A percentile compares a stretch with the other conserved stretches of the same genome.
These are phyloP conservation scores for Apodemus speciosus DNA, from an alignment of 2,113 vertebrate species.

Conservation along the genomic window DNA sequence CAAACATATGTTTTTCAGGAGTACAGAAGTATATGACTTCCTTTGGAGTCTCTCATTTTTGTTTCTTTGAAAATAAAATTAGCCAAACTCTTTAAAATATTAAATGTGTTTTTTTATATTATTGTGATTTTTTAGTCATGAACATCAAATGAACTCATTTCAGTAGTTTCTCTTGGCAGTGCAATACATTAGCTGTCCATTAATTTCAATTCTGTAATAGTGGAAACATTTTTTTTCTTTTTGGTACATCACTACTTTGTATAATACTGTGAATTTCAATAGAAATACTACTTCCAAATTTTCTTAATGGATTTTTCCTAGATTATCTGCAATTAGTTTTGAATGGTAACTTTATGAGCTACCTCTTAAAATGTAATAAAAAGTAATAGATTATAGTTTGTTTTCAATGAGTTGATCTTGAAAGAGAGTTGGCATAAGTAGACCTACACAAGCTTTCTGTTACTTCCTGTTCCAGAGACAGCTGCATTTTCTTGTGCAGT, in stretches of 20 bases:
- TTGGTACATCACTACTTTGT: slow-evolving; percentile 12
- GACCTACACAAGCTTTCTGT: background rate
- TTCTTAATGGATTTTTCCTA: slow-evolving; percentile 68
- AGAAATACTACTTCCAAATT: slow-evolving; percentile 55
- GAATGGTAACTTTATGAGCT: slow-evolving; percentile 20
- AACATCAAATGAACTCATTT: slow-evolving; percentile 54
- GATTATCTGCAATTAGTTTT: slow-evolving; percentile 44
- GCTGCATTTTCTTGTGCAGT: too few species aligned
- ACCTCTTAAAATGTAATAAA: slow-evolving; percentile 57
- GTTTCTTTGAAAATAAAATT: slow-evolving; percentile 14
- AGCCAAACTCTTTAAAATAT: slow-evolving; percentile 38
- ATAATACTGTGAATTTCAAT: slow-evolving; percentile 66
- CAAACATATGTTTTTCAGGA: background rate
- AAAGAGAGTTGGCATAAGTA: background rate
- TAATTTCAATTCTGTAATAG: slow-evolving; percentile 53
- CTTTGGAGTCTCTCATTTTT: slow-evolving; percentile 8
- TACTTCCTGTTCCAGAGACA: too few species aligned
- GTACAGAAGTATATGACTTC: background rate
- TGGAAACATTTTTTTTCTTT: background rate
- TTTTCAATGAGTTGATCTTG: slow-evolving; percentile 49
- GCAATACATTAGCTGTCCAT: background rate
- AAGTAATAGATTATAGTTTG: slow-evolving; percentile 41
- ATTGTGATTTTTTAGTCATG: background rate
- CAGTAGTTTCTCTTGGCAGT: background rate
- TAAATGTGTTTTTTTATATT: slow-evolving; percentile 2